Base-by-base conservation (phyloP, 2,797 vertebrate genomes). In the Balearica regulorum region DNA sequence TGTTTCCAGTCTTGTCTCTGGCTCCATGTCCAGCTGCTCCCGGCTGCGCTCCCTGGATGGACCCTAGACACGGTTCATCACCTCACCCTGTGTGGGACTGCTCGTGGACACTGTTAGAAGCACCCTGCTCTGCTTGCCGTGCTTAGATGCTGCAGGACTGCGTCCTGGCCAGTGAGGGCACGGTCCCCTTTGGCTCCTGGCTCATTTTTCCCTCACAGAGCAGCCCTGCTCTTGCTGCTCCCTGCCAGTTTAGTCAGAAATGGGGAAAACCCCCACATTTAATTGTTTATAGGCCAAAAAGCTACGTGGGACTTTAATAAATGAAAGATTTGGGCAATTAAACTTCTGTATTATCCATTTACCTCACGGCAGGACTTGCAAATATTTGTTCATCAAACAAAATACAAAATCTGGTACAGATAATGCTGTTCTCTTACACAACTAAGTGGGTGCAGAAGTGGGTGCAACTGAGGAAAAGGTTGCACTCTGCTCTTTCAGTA, bases 341-440 rank as follows among this genome's bases (percentile, higher is more conserved):
- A 61, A 79, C 51, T 85, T 53, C 25, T 26, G 61, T 66, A 92
- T 87, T 95, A 53, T 84, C 75, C 75, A 78, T 87, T 78, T 90
- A 88, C 72, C 84, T 92, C 93, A 96, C 15, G 5, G 89, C 71
- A 92, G 86, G 55, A 75, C 78, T 53, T 86, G 75, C 46, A 97
- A 97, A 95, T 95, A 94, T 96, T 97, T 96, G 94, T 75, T 83
- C 48, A 53, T 87, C 89, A 93, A 96, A 96, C 87, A 73, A 89
- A 95, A 97, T 83, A 92, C 35, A 95, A 89, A 85, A 94, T 71
- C 83, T 73, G 46, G 79, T 78, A 92, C 92, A 85, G 92, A 96
- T 94, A 95, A 97, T 92, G 68, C 35, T 77, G 89, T 83, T 82
- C 95, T 96, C 81, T 95, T 96, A 96, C 94, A 95, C 94, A 97